Evolutionary conservation across 2,113 vertebrate species (phyloP).

Genomic region (Chloebia gouldiae): DNA sequence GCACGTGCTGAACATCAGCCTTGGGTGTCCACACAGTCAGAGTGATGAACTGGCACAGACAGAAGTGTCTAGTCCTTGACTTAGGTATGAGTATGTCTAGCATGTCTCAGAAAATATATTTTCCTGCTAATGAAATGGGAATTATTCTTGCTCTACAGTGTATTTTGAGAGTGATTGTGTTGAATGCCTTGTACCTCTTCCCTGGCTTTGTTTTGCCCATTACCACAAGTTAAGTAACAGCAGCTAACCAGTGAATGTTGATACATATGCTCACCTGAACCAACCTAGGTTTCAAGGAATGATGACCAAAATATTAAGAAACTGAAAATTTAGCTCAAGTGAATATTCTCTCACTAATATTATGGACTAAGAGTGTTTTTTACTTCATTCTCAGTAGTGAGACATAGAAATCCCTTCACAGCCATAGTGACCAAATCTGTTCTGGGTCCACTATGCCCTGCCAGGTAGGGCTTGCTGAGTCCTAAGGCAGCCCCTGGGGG

Average conservation of each 20-base stretch:
- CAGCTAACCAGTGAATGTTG: neutral
- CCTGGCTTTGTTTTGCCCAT: neutral
- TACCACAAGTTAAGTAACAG: neutral
- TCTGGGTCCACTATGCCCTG: neutral
- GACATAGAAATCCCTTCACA: neutral
- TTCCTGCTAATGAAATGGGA: neutral
- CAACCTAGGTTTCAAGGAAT: neutral
- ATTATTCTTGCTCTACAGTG: neutral
- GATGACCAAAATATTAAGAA: neutral
- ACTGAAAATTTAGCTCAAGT: neutral
- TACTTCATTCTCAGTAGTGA: fast-evolving
- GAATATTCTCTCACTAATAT: neutral
- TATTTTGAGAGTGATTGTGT: neutral
- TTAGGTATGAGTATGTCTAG: neutral
- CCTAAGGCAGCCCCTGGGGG: neutral
- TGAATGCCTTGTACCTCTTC: neutral
- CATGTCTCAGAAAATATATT: neutral
- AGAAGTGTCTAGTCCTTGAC: neutral
- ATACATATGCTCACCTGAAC: neutral
- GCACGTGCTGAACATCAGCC: neutral
- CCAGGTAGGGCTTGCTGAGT: neutral
- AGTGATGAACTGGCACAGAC: neutral
- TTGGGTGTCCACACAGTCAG: neutral
- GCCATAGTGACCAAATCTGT: neutral
- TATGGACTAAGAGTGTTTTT: neutral